phyloP scores from a whole-genome alignment of 2,113 vertebrate species.

The Gopherus flavomarginatus region DNA sequence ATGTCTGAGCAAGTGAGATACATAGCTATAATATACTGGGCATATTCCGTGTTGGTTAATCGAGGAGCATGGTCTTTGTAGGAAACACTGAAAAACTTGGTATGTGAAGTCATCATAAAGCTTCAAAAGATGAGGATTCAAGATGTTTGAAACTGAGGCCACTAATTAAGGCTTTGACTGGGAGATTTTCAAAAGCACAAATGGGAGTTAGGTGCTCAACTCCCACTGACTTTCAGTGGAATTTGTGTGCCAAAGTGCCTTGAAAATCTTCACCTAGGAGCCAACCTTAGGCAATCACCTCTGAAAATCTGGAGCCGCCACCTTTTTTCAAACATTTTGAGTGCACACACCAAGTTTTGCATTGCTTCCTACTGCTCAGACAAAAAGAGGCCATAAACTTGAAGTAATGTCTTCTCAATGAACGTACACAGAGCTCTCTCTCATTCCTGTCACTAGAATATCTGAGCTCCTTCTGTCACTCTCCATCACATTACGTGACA shows the following conservation, averaged over 20 bases:
- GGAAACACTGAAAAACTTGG: neutral
- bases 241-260: too few relatives aligned
- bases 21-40: too few relatives aligned
- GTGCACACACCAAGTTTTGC: too few relatives aligned
- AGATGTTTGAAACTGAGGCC: neutral
- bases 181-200: neutral
- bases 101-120: neutral
- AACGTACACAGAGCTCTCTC: fast-evolving
- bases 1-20: neutral
- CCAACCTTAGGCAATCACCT: neutral
- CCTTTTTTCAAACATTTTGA: neutral
- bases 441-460: fast-evolving
- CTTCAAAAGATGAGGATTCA: neutral
- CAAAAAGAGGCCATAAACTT: too few relatives aligned
- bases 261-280: neutral
- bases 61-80: neutral
- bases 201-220: neutral
- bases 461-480: neutral
- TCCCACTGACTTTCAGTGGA: too few relatives aligned
- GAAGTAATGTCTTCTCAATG: neutral
- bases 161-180: neutral
- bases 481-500: neutral
- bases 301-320: fast-evolving
- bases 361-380: too few relatives aligned
- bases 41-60: neutral